Conservation (phyloP, 1,140 invertebrate species). For the Calephelis nemesis region DNA sequence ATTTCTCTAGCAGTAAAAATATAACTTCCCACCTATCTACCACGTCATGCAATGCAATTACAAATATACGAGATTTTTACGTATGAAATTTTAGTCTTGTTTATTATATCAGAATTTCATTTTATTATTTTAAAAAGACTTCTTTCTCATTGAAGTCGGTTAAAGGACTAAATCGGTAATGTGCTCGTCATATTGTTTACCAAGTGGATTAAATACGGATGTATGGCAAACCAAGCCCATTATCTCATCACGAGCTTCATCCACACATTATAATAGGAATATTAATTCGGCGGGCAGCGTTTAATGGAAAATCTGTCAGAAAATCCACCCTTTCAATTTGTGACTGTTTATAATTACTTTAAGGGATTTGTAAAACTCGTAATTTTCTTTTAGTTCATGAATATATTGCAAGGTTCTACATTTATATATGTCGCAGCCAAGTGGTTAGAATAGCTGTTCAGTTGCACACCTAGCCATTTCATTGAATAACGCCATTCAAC, state of each 20-base stretch:
- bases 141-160: neutral
- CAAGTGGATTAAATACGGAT: conserved; percentile 10
- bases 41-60: no score
- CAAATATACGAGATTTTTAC: no score
- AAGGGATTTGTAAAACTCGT: neutral
- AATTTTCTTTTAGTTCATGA: neutral
- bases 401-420: neutral
- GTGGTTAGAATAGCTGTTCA: no score
- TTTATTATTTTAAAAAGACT: no score
- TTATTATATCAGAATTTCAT: no score
- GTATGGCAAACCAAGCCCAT: neutral
- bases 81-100: no score
- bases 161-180: neutral
- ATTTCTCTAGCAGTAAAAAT: no score
- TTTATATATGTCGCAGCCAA: neutral
- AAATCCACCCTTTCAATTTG: neutral
- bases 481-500: no score
- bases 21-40: no score
- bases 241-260: conserved; percentile 2
- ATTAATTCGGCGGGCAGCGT: conserved; percentile 2
- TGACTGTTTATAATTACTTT: neutral
- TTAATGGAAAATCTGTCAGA: neutral
- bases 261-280: conserved; percentile 8
- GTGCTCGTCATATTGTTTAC: neutral
- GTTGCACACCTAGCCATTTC: no score